Base-by-base conservation (phyloP, 2,888 invertebrate species). In the Adelognathus sp. region DNA sequence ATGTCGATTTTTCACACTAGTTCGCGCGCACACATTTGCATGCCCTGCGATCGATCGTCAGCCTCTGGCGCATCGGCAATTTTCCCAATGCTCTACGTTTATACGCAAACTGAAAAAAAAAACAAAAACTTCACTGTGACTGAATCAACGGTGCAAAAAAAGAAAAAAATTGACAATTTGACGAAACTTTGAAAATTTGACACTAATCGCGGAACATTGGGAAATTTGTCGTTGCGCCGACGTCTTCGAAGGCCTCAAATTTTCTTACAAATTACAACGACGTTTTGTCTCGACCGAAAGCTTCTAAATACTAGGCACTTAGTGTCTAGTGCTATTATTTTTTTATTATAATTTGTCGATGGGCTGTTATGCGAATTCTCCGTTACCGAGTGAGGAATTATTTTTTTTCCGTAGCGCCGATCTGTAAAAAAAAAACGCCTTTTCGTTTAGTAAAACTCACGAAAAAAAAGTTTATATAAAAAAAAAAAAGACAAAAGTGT, bases 341-440 rank as follows among this genome's bases (percentile, higher is more conserved):
- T n/a, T n/a, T n/a, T n/a, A n/a, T n/a, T n/a, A n/a, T n/a, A n/a
- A n/a, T n/a, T 70, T 75, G 27, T 67, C 21, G 1, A 41, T 74
- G 64, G 74, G 74, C 67, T 78, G n/a, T n/a, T n/a, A 74, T 61
- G 70, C 74, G 24, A 64, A 64, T 64, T 69, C 24, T 70, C 52
- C 74, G 54, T 69, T 69, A 21, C 63, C 31, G 27, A 54, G 58
- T 67, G 16, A 24, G 18, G 36, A 14, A 11, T 46, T 21, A 11
- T 18, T 46, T 46, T 46, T 21, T 46, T n/a, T n/a, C n/a, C n/a
- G n/a, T n/a, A n/a, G n/a, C n/a, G n/a, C n/a, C n/a, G n/a, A n/a
- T n/a, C n/a, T n/a, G n/a, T n/a, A n/a, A n/a, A n/a, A n/a, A n/a
- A n/a, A n/a, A n/a, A n/a, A 31, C 31, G 31, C 9, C 56, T 16